Percentiles rank a stretch among this genome's conserved stretches.
Evolutionary conservation across 2,888 invertebrate species (phyloP).

Genomic region (Busseola fusca): DNA sequence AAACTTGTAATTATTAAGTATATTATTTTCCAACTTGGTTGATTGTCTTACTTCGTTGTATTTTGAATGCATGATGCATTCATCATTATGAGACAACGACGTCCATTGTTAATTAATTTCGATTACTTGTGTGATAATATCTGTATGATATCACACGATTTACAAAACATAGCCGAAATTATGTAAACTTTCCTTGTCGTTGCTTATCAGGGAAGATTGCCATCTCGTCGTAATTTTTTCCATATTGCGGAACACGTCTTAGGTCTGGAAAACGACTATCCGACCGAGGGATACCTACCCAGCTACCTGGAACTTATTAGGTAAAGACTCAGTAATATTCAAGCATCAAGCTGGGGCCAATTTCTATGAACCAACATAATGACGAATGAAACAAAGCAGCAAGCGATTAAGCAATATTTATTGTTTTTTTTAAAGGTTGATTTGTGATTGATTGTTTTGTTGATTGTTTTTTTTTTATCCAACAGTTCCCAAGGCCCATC

Average conservation of each 20-base stretch:
- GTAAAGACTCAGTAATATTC: neutral
- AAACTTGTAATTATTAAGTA: neutral
- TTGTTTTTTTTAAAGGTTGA: neutral
- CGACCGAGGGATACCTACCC: neutral
- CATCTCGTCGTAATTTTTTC: neutral
- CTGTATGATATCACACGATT: conserved; percentile 2
- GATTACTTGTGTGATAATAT: neutral
- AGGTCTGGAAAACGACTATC: neutral
- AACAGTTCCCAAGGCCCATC: conserved; percentile 12
- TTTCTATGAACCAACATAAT: neutral
- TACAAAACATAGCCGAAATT: conserved; percentile 2
- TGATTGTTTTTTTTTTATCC: neutral
- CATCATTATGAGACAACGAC: conserved; percentile 8
- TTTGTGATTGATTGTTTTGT: neutral
- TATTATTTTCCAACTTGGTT: no score
- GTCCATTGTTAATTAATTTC: conserved; percentile 18
- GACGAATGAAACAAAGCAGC: neutral
- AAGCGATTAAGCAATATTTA: neutral
- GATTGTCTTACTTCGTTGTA: conserved; percentile 15
- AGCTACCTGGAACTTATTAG: neutral
- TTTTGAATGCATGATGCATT: conserved; percentile 1
- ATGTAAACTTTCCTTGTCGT: conserved; percentile 9
- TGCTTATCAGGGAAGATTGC: neutral
- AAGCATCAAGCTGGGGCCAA: neutral
- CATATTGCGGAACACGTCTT: neutral